phyloP scores from a whole-genome alignment of 2,888 invertebrate species.

The Drosophila formosana region DNA sequence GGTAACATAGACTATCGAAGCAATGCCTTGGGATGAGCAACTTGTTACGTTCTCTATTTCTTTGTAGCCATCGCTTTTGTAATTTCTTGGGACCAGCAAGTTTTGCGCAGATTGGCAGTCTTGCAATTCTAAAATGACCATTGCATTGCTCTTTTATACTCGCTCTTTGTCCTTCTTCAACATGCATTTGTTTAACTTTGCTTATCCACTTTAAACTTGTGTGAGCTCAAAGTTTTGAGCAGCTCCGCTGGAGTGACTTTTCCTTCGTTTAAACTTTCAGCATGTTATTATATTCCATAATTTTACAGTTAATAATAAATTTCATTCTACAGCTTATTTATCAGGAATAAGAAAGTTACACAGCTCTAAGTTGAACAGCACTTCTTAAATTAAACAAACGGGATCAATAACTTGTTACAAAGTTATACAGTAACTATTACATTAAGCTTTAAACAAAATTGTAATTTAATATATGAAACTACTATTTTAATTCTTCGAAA shows the following conservation, averaged over 20 bases:
- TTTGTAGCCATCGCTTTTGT: background rate
- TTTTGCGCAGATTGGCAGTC: slow-evolving; percentile 7
- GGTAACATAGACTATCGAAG: slow-evolving; percentile 3
- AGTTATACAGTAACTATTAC: too few species aligned
- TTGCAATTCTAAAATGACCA: background rate
- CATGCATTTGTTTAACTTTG: background rate
- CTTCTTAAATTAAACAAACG: background rate
- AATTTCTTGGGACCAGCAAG: background rate
- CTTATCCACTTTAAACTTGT: background rate
- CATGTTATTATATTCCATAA: background rate
- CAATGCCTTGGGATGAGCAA: slow-evolving; percentile 4
- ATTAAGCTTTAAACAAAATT: too few species aligned
- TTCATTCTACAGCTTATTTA: too few species aligned
- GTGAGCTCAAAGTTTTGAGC: background rate
- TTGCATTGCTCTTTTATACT: background rate
- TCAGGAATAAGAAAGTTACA: too few species aligned
- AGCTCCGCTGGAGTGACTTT: background rate
- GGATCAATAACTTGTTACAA: too few species aligned
- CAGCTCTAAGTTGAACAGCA: background rate
- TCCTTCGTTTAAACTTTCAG: background rate
- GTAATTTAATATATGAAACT: too few species aligned
- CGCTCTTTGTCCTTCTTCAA: background rate
- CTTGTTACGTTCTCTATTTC: background rate
- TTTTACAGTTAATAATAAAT: background rate
- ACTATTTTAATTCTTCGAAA: too few species aligned